These are phyloP conservation scores for Epizoanthus rinbou DNA, from an alignment of 92 coral and sea anemone species.

Conservation along the genomic window DNA sequence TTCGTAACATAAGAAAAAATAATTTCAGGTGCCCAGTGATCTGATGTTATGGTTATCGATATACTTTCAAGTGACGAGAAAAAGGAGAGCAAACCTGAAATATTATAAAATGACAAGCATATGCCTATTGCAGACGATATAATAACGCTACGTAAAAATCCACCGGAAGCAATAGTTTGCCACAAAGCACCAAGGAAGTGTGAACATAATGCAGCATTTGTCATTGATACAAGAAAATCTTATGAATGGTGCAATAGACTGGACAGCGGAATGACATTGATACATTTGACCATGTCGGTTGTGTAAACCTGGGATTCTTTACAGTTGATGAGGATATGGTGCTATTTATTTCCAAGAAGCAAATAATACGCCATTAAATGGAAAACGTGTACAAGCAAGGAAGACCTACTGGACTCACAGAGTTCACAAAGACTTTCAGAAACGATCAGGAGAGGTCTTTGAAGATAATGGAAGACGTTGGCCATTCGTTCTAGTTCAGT, in stretches of 20 bases:
- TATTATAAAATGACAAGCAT: neutral
- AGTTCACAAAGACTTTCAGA: slow-evolving; percentile 27
- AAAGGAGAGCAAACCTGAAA: neutral
- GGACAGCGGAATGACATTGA: neutral
- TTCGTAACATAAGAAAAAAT: neutral
- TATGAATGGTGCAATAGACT: neutral
- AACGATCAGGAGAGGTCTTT: slow-evolving; percentile 10
- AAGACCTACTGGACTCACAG: slow-evolving; percentile 34
- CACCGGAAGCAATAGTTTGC: neutral
- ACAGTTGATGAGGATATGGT: neutral
- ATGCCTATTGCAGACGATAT: neutral
- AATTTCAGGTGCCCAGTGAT: neutral
- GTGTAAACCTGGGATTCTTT: neutral
- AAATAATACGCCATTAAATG: neutral
- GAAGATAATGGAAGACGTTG: neutral
- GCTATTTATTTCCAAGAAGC: neutral
- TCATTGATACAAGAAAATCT: neutral
- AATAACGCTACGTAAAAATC: neutral
- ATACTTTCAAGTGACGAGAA: neutral
- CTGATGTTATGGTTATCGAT: neutral
- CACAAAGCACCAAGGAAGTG: slow-evolving; percentile 3
- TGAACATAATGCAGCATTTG: neutral
- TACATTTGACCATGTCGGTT: no score
- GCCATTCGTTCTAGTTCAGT: slow-evolving; percentile 18
- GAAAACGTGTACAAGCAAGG: slow-evolving; percentile 16